Evolutionary conservation across 2,113 vertebrate species (phyloP).

Genomic region (Pseudopodoces humilis): DNA sequence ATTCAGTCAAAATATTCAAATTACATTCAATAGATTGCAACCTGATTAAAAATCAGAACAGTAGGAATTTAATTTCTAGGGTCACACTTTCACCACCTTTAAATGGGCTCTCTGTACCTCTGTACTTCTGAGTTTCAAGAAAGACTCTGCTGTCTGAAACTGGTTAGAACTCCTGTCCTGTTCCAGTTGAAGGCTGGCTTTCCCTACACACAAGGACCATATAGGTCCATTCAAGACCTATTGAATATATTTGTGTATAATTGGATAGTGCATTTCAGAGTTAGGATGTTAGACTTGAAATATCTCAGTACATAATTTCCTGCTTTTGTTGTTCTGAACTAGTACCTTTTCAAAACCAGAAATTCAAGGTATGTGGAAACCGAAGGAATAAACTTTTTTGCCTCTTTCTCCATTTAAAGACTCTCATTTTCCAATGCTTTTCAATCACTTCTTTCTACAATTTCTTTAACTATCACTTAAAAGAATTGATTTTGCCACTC

Average conservation of each 20-base stretch:
- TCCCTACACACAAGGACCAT: background rate
- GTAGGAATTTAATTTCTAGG: background rate
- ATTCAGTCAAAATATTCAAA: background rate
- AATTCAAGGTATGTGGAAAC: background rate
- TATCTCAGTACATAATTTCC: background rate
- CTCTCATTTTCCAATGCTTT: background rate
- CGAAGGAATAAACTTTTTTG: background rate
- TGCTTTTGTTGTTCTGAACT: background rate
- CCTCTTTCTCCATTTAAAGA: background rate
- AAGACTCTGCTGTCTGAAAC: conserved; percentile 12
- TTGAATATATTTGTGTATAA: background rate
- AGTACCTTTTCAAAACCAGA: background rate
- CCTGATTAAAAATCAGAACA: background rate
- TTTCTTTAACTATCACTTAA: conserved; percentile 47
- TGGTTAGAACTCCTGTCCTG: background rate
- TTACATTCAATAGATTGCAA: background rate
- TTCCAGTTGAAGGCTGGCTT: background rate
- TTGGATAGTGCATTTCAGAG: background rate
- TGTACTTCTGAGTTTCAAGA: background rate
- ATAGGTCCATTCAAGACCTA: background rate
- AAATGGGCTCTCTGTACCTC: background rate
- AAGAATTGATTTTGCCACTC: conserved; percentile 48
- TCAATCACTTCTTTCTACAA: background rate
- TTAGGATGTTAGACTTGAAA: background rate
- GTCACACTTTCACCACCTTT: background rate